A percentile compares a stretch with the other conserved stretches of the same genome.
These are phyloP conservation scores for Tipula vernalis DNA, from an alignment of 2,888 invertebrate species.

Conservation along the genomic window DNA sequence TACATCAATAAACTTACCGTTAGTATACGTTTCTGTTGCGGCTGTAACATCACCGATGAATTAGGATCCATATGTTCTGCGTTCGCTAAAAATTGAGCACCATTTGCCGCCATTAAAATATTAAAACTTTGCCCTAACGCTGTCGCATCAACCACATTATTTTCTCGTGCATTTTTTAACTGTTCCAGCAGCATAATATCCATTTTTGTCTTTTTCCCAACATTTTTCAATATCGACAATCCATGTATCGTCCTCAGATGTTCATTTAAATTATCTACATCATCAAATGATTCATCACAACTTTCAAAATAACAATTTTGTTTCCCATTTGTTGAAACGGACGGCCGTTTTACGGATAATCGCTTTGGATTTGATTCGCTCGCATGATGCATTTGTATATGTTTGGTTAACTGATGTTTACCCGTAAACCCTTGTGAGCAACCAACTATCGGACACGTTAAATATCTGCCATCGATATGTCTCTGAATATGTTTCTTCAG, in stretches of 20 bases:
- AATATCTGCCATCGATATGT: constrained; percentile 35
- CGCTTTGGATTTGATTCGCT: constrained; percentile 6
- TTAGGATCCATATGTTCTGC: not conserved
- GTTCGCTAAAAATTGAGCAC: not conserved
- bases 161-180: constrained; percentile 11
- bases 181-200: constrained; percentile 13
- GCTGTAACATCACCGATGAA: not conserved
- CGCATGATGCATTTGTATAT: constrained; percentile 34
- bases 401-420: constrained; percentile 36
- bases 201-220: constrained; percentile 12
- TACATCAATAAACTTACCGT: not conserved
- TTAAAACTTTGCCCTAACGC: constrained; percentile 7
- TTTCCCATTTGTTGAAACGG: constrained; percentile 25
- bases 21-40: not conserved
- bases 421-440: constrained; percentile 35
- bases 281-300: constrained; percentile 13
- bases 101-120: constrained; percentile 8
- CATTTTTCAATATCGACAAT: constrained; percentile 12
- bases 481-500: constrained; percentile 36
- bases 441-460: constrained; percentile 34
- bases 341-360: constrained; percentile 12
- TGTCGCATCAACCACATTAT: not conserved
- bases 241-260: constrained; percentile 13
- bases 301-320: constrained; percentile 23
- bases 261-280: constrained; percentile 9